Conservation (phyloP, 2,113 vertebrate species). For the Phalacrocorax brasilianus region DNA sequence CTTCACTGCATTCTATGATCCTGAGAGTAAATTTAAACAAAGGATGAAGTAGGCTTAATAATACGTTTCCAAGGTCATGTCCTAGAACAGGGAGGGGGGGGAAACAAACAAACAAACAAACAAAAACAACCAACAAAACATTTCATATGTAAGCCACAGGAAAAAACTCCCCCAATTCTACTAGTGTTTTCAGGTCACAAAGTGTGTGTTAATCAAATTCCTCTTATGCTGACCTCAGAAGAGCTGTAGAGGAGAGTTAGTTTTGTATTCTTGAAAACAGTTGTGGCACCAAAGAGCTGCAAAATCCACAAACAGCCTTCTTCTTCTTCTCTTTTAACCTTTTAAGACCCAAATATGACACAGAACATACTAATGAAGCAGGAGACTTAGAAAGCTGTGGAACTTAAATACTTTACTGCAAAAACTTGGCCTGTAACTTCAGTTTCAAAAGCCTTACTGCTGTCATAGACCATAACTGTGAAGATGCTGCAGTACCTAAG, state of each 20-base stretch:
- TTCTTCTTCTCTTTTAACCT: background rate
- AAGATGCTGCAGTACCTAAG: background rate
- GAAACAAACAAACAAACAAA: background rate
- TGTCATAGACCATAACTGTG: background rate
- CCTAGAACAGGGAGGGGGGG: background rate
- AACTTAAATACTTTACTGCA: background rate
- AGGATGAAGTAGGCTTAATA: background rate
- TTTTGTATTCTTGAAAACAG: background rate
- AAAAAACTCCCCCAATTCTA: background rate
- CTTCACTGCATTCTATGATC: constrained; percentile 20
- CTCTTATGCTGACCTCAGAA: background rate
- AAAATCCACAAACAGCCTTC: background rate
- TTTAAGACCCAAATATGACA: background rate
- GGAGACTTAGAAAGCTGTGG: background rate
- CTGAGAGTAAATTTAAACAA: constrained; percentile 30
- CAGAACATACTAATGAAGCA: background rate
- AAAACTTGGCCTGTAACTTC: background rate
- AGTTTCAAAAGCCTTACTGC: background rate
- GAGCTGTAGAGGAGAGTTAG: background rate
- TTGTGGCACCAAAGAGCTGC: background rate
- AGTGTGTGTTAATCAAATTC: background rate
- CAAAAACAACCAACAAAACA: background rate
- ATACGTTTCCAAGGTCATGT: background rate
- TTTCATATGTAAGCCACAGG: background rate
- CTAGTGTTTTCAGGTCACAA: background rate